Base-by-base conservation (phyloP, 2,113 vertebrate genomes). In the Aegotheles bennettii region DNA sequence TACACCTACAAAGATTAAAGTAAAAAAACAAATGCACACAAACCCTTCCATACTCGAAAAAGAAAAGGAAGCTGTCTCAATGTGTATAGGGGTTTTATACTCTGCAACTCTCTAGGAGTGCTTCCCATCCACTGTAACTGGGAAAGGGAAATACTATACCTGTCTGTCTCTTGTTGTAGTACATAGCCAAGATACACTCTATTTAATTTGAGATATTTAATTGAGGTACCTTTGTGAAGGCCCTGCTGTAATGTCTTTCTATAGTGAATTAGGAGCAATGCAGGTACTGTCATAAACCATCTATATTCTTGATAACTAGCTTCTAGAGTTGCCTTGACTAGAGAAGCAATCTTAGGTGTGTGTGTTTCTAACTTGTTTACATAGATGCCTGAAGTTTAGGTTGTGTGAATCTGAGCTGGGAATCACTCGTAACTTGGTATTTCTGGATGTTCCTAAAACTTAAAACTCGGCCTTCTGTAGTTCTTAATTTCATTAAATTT, bases 191-290 rank as follows among this genome's bases (percentile, higher is more conserved):
- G 24, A 69, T 73, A 82, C 14, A 31, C 23, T 64, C 11, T 36
- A 3, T 56, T 61, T 68, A 43, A 86, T 54, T 28, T 53, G 29
- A 51, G 48, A 12, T 47, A 36, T n/a, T 88, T 85, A 54, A 85
- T 3, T 1, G 1, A 56, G 20, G 8, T 48, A 40, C 12, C 24
- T 80, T 50, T 54, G 7, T 0, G 0, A 79, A 29, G 23, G 7
- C 10, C 42, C 14, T 87, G 40, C 13, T 78, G 23, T 53, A 89
- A 63, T 50, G 35, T 38, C 25, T 53, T 88, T 78, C 25, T 76
- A 13, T 6, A 50, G 38, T 59, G 24, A 76, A 38, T 1, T 33
- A 12, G 33, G 29, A 89, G 36, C 7, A 26, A 59, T 33, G 25
- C 5, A 60, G 35, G 17, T 31, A 48, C 6, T 59, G 40, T 74